These are phyloP conservation scores for Esox masquinongy DNA, from an alignment of 2,797 vertebrate genomes.

Conservation along the genomic window DNA sequence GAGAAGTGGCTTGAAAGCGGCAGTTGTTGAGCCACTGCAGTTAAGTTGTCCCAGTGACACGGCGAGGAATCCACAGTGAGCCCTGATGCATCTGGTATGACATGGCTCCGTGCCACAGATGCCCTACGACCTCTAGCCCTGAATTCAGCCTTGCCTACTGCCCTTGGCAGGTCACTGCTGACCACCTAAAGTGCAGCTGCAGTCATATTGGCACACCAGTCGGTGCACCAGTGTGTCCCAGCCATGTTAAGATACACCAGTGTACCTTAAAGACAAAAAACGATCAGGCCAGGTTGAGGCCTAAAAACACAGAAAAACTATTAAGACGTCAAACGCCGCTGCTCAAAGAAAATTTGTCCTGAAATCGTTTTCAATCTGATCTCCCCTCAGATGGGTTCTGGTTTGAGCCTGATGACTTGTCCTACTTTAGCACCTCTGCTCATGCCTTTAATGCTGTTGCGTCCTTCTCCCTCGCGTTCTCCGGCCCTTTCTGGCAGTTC, in stretches of 20 bases:
- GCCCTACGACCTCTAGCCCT: background rate
- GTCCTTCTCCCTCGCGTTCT: slow-evolving; percentile 69
- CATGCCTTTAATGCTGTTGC: slow-evolving; percentile 64
- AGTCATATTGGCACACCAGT: background rate
- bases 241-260: slow-evolving; percentile 18
- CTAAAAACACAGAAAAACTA: slow-evolving; percentile 38
- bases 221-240: background rate
- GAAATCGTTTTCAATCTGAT: background rate
- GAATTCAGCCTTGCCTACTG: background rate
- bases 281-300: slow-evolving; percentile 33
- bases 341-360: slow-evolving; percentile 7
- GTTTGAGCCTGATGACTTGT: slow-evolving; percentile 56
- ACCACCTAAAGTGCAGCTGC: background rate
- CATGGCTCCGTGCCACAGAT: background rate
- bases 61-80: slow-evolving; percentile 7
- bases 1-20: background rate
- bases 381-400: slow-evolving; percentile 30
- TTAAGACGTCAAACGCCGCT: background rate
- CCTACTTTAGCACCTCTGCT: slow-evolving; percentile 54
- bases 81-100: slow-evolving; percentile 1
- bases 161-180: background rate
- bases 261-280: background rate
- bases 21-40: background rate
- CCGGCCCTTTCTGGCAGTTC: slow-evolving; percentile 57
- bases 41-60: background rate